phyloP scores from a whole-genome alignment of 2,113 vertebrate genomes.

The Phylloscopus whistleri region DNA sequence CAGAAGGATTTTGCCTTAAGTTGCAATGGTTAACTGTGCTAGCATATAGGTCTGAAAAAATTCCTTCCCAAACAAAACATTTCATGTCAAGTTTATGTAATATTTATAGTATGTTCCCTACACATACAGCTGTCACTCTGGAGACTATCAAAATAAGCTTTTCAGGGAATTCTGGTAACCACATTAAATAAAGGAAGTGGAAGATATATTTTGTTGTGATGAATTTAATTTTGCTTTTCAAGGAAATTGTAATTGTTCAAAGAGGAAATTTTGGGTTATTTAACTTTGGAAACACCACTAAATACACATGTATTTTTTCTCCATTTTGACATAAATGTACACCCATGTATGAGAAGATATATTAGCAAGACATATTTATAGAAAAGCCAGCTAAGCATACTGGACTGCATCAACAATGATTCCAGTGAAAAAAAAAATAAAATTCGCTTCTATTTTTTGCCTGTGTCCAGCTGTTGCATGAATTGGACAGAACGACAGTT shows the following conservation, averaged over 20 bases:
- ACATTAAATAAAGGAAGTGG: neutral
- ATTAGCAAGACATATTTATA: neutral
- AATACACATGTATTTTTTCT: neutral
- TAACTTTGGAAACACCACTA: neutral
- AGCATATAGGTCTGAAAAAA: neutral
- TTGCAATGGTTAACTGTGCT: neutral
- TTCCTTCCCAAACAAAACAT: neutral
- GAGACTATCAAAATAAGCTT: neutral
- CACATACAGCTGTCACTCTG: neutral
- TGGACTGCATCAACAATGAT: neutral
- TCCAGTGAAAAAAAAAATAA: neutral
- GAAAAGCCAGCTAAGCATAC: neutral
- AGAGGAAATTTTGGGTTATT: neutral
- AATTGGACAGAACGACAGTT: neutral
- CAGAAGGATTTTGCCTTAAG: neutral
- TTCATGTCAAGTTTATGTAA: neutral
- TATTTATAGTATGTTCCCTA: neutral
- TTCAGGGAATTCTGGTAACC: neutral
- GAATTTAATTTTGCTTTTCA: neutral
- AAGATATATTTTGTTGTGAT: neutral
- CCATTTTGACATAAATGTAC: neutral
- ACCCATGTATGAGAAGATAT: neutral
- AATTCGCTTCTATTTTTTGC: neutral
- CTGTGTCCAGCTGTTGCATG: neutral
- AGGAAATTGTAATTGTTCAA: neutral